Evolutionary conservation across 2,113 vertebrate genomes (phyloP), one percentile per base, ranked within the genome.

Genomic region (Megatriorchis doriae): DNA sequence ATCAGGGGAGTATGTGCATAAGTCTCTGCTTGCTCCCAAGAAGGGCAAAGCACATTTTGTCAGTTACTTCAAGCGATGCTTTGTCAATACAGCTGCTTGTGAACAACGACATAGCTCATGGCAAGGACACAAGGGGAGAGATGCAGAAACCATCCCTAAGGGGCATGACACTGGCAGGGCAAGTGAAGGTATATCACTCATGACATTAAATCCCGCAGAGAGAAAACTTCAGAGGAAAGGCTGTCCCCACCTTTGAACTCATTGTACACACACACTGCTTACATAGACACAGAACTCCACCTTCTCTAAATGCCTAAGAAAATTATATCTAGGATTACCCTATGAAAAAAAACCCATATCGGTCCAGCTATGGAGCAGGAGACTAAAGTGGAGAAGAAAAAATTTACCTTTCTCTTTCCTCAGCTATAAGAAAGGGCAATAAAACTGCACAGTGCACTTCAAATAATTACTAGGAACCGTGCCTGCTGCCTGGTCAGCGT

Each of bases 201-300:
- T 1, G 0, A 71, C 38, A 42, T 17, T 62, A 59, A 58, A 79
- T 50, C 59, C 58, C 4, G 0, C 34, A 29, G 63, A 79, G 61
- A 73, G 62, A 63, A 91, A 87, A 59, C n/a, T 78, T 96, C 78
- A 85, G 56, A 79, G 80, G 43, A 72, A 72, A 68, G 31, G 38
- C 68, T 81, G 50, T 17, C 42, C 26, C 16, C 21, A 23, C 45
- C 62, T 68, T 63, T 26, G 52, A 84, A 61, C 26, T 65, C 45
- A 70, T 1, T 34, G n/a, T 67, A 52, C 1, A 3, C 26, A 45
- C 36, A 29, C 6, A 29, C 2, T 23, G 61, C 65, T 91, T 32
- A 70, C 48, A 55, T 0, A 0, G 20, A 65, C n/a, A 47, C 22
- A 59, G 34, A 66, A 9, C 4, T 7, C 3, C 38, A 77, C 13